These are phyloP conservation scores for Caenorhabditis drosophilae DNA, from an alignment of 2,888 invertebrate species.

Conservation along the genomic window DNA sequence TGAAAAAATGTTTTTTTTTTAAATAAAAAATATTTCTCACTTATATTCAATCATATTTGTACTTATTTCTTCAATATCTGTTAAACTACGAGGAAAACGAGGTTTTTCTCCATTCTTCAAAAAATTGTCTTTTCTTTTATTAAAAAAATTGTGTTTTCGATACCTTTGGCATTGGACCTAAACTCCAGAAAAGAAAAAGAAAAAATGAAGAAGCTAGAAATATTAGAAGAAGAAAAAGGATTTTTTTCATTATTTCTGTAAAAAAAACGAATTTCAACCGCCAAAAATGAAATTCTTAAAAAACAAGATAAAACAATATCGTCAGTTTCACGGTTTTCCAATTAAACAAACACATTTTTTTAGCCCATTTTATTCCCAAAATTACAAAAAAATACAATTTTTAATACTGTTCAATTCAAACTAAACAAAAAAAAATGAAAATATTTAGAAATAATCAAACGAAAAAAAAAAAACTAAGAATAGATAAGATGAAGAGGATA, in stretches of 20 bases:
- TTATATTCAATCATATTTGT: too few species aligned
- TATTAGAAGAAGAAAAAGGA: background rate
- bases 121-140: background rate
- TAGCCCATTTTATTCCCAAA: background rate
- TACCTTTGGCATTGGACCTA: conserved; percentile 16
- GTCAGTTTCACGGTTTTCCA: too few species aligned
- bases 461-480: background rate
- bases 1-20: background rate
- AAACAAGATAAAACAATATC: background rate
- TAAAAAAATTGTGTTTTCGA: conserved; percentile 16
- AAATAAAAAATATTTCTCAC: too few species aligned
- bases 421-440: background rate
- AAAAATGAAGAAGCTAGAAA: conserved; percentile 8
- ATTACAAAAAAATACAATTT: conserved; percentile 3
- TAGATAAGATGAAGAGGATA: too few species aligned
- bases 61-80: too few species aligned
- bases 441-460: conserved; percentile 4
- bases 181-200: conserved; percentile 25
- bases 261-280: background rate
- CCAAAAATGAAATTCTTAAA: background rate
- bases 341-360: background rate
- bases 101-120: conserved; percentile 1
- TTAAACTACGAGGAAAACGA: background rate
- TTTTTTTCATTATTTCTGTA: conserved; percentile 1
- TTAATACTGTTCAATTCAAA: background rate